Base-by-base conservation (phyloP, 2,797 vertebrate species). In the Scomberomorus guttatus region DNA sequence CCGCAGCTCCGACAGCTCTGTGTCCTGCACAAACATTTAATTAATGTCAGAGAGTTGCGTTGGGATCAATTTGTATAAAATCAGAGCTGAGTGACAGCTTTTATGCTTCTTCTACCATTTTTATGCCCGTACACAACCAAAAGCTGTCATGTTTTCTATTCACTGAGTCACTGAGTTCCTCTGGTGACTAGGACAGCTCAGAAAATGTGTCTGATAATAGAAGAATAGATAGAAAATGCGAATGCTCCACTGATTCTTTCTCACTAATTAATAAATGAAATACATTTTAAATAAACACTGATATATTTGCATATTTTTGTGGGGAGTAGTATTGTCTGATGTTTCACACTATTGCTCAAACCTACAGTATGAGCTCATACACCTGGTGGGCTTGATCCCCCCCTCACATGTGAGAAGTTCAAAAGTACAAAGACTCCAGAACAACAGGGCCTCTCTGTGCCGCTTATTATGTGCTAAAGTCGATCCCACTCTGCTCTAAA, bases 1-100 rank as follows among this genome's bases (percentile, higher is more conserved):
- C 61, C 96, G 94, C 84, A 99, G 89, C 34, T 98, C 98, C 32
- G 92, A 0, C 89, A 99, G 92, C 90, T 99, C 97, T 0, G 96
- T 93, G 89, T 99, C 98, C 98, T 99, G 71, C 14, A 68, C 4
- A 73, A 18, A 85, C 17, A 75, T 11, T 25, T 13, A 34, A 74
- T 34, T 55, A 39, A 73, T 27, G 29, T 66, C n/a, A 67, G 22
- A 18, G 13, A 46, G 32, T 4, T n/a, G 17, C 4, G 4, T 29
- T 65, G 22, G 14, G 6, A 63, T 58, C 5, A 18, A 12, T 52
- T 55, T 65, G n/a, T 6, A 51, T 12, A 25, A n/a, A n/a, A 3
- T 27, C 17, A 56, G 18, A 69, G 24, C 32, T 24, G 15, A 27
- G n/a, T 37, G 4, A 25, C 25, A 46, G 48, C 14, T n/a, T 27